Base-by-base conservation (phyloP, 2,888 invertebrate species). In the Sesia bembeciformis region DNA sequence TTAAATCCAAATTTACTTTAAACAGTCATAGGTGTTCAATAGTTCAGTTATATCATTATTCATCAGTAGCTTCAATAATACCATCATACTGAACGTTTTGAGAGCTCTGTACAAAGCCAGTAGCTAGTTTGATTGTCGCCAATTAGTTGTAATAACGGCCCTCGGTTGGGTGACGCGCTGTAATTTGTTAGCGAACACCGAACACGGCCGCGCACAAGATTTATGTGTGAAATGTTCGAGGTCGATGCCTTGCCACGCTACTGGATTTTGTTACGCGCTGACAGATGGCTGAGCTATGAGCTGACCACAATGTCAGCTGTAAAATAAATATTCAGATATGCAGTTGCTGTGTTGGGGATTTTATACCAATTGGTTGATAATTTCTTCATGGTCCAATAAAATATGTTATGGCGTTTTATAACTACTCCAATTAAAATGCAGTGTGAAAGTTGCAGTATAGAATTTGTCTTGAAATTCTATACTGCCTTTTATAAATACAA, bases 131-230 rank as follows among this genome's bases (percentile, higher is more conserved):
- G 84, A 86, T 85, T 85, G 86, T 83, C 79, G 77, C 79, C 86
- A 87, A 88, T 87, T 87, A 87, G 81, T 76, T 78, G 75, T 83
- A 86, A 86, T 88, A 80, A 78, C 80, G 76, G 78, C 77, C 72
- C 75, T 74, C 74, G 69, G 67, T 71, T 71, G 74, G 72, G 67
- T 74, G 74, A 72, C 77, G 74, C 72, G 73, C 67, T 70, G 81
- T 80, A 83, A 84, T 84, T 83, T 85, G 84, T 78, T 77, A 69
- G 67, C 66, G 67, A 68, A 67, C 72, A 40, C 43, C 7, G 23
- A 23, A 7, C 41, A 68, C 53, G 57, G 52, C 52, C 56, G 55
- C 39, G 57, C 74, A 72, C 72, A 75, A 78, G 81, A 82, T 81
- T 83, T 81, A 81, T 82, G 81, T 83, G 84, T 72, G 82, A 84